Evolutionary conservation across 2,797 vertebrate genomes (phyloP), one percentile per base, ranked within the genome.

Genomic region (Cossypha polioptera): DNA sequence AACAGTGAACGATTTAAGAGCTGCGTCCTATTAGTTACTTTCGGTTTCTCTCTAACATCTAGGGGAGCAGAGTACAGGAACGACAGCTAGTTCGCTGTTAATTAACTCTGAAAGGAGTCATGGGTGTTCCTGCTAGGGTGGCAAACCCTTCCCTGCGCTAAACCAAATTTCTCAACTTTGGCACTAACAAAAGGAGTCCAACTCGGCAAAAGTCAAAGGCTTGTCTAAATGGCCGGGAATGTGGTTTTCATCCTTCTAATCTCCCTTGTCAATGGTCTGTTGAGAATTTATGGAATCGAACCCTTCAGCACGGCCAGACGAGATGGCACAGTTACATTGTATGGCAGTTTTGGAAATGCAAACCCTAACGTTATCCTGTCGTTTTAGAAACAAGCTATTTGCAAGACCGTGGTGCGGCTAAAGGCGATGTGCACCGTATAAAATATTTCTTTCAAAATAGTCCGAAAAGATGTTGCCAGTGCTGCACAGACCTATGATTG

Each of bases 31-130:
- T 45, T 8, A 75, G 42, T 69, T 87, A 94, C 88, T 96, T 95
- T 96, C 94, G 86, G 88, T 97, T 97, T 96, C 95, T 89, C 53
- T 74, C 84, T 53, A 76, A 47, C 57, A 18, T 50, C 47, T 14
- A 24, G 26, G 21, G 45, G 29, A 74, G 20, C 42, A 20, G 53
- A 40, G 53, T 3, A 16, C 36, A 36, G 72, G 4, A 77, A 54
- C 35, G 18, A 9, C 36, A 22, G 13, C 7, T 20, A 67, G n/a
- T 75, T 58, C 42, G 19, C 65, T 48, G 6, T 36, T 43, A 68
- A 72, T 81, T 29, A 68, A 47, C 16, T 20, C 9, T 9, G 13
- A 18, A 35, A 48, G 40, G 72, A 50, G 11, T 38, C 14, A 13
- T 5, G 86, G 31, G 20, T 43, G n/a, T 16, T 62, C 28, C 69